These are phyloP conservation scores for Alfaro cultratus DNA, from an alignment of 2,797 vertebrate genomes.

Conservation along the genomic window DNA sequence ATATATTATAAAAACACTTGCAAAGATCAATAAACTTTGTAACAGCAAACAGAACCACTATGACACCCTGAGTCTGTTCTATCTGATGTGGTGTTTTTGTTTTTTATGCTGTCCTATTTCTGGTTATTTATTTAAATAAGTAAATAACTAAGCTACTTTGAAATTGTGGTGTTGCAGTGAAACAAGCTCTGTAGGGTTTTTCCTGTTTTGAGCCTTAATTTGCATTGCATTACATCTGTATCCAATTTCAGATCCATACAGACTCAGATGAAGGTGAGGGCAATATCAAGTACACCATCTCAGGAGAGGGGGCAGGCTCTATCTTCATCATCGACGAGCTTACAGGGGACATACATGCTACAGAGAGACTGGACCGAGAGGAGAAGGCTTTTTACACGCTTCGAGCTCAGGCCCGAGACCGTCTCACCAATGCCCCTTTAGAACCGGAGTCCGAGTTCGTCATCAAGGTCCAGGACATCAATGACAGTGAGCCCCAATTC, in stretches of 20 bases:
- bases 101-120: not conserved
- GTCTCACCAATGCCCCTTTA: conserved; percentile 86
- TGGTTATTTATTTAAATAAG: not conserved
- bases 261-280: conserved; percentile 96
- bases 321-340: conserved; percentile 97
- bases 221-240: not conserved
- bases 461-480: conserved; percentile 99
- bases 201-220: not conserved
- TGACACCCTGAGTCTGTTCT: not conserved
- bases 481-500: conserved; percentile 97
- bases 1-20: not conserved
- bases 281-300: conserved; percentile 98
- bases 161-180: not conserved
- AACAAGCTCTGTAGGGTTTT: not conserved
- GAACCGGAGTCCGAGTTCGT: conserved; percentile 98
- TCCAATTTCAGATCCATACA: conserved; percentile 90
- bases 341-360: conserved; percentile 97
- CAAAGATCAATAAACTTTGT: not conserved
- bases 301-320: conserved; percentile 93
- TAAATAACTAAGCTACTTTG: not conserved
- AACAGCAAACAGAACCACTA: not conserved
- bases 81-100: not conserved
- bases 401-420: conserved; percentile 90
- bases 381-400: conserved; percentile 97
- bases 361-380: conserved; percentile 92